A percentile compares a stretch with the other conserved stretches of the same genome.
phyloP scores from a whole-genome alignment of 2,797 vertebrate species.

The Acipenser ruthenus region DNA sequence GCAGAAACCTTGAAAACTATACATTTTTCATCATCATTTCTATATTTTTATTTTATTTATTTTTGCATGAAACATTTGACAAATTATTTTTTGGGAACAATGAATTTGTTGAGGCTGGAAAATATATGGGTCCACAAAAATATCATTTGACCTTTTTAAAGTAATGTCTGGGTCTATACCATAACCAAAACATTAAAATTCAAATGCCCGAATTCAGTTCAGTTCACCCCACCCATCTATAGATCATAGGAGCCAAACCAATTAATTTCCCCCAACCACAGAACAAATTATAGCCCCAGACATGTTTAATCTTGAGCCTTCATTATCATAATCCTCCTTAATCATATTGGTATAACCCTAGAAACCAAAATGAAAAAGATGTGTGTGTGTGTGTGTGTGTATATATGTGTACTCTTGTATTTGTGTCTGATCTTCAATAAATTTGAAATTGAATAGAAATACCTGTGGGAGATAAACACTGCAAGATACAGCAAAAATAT shows the following conservation, averaged over 20 bases:
- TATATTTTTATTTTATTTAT: too few relatives aligned
- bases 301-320: slow-evolving; percentile 40
- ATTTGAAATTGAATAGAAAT: too few relatives aligned
- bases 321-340: slow-evolving; percentile 67
- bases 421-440: too few relatives aligned
- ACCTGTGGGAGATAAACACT: too few relatives aligned
- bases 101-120: too few relatives aligned
- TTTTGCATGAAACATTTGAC: too few relatives aligned
- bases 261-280: slow-evolving; percentile 59
- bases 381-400: slow-evolving; percentile 32
- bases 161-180: slow-evolving; percentile 21
- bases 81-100: too few relatives aligned
- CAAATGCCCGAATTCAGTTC: slow-evolving; percentile 34
- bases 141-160: slow-evolving; percentile 9
- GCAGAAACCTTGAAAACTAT: too few relatives aligned
- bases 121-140: slow-evolving; percentile 1
- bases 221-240: slow-evolving; percentile 23
- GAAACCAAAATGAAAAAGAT: slow-evolving; percentile 22
- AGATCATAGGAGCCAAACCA: slow-evolving; percentile 62
- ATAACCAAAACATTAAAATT: slow-evolving; percentile 35
- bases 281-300: slow-evolving; percentile 43
- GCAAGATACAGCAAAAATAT: too few relatives aligned
- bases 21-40: too few relatives aligned
- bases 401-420: slow-evolving; percentile 1
- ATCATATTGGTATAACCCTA: slow-evolving; percentile 57